Conservation (phyloP, 2,888 invertebrate species). For the Ophion ellenae region DNA sequence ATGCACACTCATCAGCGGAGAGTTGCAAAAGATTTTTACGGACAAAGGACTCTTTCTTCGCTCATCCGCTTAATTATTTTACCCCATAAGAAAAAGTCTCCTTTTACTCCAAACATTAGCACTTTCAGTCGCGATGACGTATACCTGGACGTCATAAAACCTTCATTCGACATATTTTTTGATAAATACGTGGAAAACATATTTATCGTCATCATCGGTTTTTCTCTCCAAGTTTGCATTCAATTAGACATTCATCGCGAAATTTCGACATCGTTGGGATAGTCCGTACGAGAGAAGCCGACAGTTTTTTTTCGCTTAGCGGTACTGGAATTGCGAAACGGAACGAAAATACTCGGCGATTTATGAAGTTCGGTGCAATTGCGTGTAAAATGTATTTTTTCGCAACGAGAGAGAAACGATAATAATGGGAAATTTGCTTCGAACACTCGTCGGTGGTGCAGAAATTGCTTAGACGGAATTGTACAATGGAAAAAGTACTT, state of each 20-base stretch:
- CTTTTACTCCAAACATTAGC: no score
- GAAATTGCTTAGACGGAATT: slow-evolving; percentile 5
- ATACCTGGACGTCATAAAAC: no score
- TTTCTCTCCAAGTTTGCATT: no score
- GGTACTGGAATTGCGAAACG: slow-evolving; percentile 20
- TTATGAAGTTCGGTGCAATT: slow-evolving; percentile 17
- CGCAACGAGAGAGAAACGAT: slow-evolving; percentile 50
- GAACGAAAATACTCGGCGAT: slow-evolving; percentile 12
- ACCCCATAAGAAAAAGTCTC: no score
- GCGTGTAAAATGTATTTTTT: slow-evolving; percentile 16
- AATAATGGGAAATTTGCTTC: slow-evolving; percentile 52
- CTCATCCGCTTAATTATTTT: no score
- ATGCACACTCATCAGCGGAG: no score
- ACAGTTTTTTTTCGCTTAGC: neutral
- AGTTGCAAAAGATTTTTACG: no score
- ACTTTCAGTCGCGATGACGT: no score
- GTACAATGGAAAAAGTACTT: slow-evolving; percentile 14
- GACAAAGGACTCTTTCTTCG: no score
- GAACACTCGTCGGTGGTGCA: slow-evolving; percentile 16
- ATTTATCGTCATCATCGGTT: no score
- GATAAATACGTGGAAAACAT: no score
- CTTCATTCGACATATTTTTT: no score
- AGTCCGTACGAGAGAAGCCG: neutral
- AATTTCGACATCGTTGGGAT: slow-evolving; percentile 21
- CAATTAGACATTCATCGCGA: slow-evolving; percentile 10